Evolutionary conservation across 2,888 invertebrate genomes (phyloP), one percentile per base, ranked within the genome.

Genomic region (Drosophila differens): DNA sequence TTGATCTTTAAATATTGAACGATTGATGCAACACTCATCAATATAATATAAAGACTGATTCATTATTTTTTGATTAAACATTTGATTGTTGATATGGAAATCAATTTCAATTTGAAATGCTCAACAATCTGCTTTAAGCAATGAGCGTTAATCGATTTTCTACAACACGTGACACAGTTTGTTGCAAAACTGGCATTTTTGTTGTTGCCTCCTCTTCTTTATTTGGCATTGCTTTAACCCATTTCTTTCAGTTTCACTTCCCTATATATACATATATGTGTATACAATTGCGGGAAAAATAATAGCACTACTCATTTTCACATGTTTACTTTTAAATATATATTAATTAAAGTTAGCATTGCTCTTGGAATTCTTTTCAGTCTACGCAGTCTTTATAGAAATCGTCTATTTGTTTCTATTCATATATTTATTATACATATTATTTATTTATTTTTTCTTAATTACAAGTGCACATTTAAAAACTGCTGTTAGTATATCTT

Each of bases 181-280:
- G 66, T 81, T 71, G 72, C 75, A 51, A 59, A 69, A 70, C 66
- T 35, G 25, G 7, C 41, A 44, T 35, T 64, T 79, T 57, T 44
- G 53, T 44, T 52, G 3, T 25, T 39, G 28, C 30, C 28, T 60
- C 35, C 58, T 33, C 67, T 52, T 47, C 64, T 19, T 60, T 28
- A 28, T 63, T 53, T 25, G 25, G 32, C 19, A 39, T 52, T 54
- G 61, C 41, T 65, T 62, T 74, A 78, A 71, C 72, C 87, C 49
- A 82, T 82, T 79, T 85, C 41, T 58, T 54, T n/a, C 10, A 66
- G 73, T 57, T 68, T 69, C 74, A 83, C 64, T 85, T 85, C 76
- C 81, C 70, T 39, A 47, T 68, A 49, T 35, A 70, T n/a, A 33
- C 33, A 67, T 12, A 39, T 41, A 19, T 52, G 28, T 53, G 47